A percentile compares a stretch with the other conserved stretches of the same genome.
Evolutionary conservation across 2,888 invertebrate genomes (phyloP).

Genomic region (Mechanitis messenoides): DNA sequence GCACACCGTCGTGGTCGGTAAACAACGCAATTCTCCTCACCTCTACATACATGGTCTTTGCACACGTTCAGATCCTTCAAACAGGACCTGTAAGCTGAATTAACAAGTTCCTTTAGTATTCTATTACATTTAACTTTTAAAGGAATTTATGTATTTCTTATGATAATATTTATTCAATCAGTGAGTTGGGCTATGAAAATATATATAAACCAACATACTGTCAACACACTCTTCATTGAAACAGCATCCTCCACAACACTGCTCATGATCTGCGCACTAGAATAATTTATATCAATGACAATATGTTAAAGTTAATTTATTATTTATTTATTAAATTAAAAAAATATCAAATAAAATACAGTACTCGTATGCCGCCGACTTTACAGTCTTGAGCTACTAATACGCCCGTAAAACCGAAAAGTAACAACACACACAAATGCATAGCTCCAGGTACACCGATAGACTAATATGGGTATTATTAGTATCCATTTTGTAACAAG

Average conservation of each 20-base stretch:
- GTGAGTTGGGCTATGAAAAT: neutral
- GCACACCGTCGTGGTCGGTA: constrained; percentile 55
- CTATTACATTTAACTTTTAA: too few species aligned
- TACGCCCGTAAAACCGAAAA: constrained; percentile 31
- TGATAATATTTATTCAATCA: too few species aligned
- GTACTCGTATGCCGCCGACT: constrained; percentile 57
- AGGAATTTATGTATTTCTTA: too few species aligned
- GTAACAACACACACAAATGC: constrained; percentile 30
- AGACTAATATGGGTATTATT: constrained; percentile 8
- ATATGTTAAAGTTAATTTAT: too few species aligned
- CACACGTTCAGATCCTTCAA: constrained; percentile 50
- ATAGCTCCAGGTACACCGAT: constrained; percentile 18
- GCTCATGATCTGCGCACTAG: constrained; percentile 68
- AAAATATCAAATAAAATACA: constrained; percentile 9
- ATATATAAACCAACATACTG: constrained; percentile 54
- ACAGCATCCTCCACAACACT: constrained; percentile 79
- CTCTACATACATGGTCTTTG: constrained; percentile 52
- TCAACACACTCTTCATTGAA: constrained; percentile 68
- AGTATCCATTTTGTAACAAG: constrained; percentile 8
- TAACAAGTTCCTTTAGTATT: too few species aligned
- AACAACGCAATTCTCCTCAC: constrained; percentile 54
- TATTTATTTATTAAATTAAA: too few species aligned
- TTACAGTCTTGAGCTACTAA: constrained; percentile 56
- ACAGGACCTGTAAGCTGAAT: constrained; percentile 61
- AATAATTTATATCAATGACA: constrained; percentile 29